These are phyloP conservation scores for Drosophila multiciliata DNA, from an alignment of 2,888 invertebrate genomes.

Conservation along the genomic window DNA sequence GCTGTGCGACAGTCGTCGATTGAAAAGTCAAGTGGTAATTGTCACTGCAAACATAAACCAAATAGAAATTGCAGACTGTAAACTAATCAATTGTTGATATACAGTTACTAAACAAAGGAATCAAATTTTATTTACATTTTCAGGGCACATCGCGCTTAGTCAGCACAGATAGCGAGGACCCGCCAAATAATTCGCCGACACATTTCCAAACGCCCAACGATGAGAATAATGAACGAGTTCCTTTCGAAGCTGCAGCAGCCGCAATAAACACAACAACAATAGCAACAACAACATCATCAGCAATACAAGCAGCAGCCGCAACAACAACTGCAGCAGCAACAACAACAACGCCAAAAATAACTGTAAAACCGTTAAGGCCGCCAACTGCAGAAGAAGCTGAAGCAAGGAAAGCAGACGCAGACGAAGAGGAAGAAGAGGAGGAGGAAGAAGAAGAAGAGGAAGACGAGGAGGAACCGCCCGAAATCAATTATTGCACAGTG, in stretches of 20 bases:
- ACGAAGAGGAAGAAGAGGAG: constrained; percentile 55
- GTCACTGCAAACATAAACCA: constrained; percentile 29
- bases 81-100: background rate
- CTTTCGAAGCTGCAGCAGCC: constrained; percentile 34
- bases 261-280: background rate
- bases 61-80: background rate
- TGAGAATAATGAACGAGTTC: constrained; percentile 45
- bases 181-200: constrained; percentile 83
- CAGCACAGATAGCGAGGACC: constrained; percentile 88
- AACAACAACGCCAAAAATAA: constrained; percentile 78
- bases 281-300: constrained; percentile 59
- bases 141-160: constrained; percentile 88
- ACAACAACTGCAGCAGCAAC: background rate
- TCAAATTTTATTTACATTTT: constrained; percentile 13
- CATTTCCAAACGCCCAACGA: constrained; percentile 45
- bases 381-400: constrained; percentile 49
- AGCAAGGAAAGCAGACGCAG: constrained; percentile 4
- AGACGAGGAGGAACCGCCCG: constrained; percentile 81
- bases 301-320: background rate
- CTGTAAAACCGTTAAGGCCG: constrained; percentile 75
- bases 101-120: constrained; percentile 16
- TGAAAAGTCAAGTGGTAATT: constrained; percentile 40
- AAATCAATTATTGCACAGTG: constrained; percentile 84
- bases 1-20: constrained; percentile 41
- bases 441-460: constrained; percentile 71